Percentiles rank a stretch among this genome's conserved stretches.
phyloP scores from a whole-genome alignment of 2,888 invertebrate genomes.

The Pachliopta kotzebuea region DNA sequence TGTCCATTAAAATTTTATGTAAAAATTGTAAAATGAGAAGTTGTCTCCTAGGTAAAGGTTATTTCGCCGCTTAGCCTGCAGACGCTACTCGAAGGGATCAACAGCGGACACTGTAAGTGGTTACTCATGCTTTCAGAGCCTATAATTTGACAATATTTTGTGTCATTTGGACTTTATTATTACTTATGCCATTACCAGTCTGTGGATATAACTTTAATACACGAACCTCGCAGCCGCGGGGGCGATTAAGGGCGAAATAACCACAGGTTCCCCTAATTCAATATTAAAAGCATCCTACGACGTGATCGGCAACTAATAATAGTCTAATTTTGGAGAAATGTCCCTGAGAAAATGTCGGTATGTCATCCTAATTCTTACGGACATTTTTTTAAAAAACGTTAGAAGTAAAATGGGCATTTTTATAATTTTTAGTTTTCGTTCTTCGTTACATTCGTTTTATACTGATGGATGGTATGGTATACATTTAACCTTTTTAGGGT shows the following conservation, averaged over 20 bases:
- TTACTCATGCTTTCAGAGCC: conserved; percentile 76
- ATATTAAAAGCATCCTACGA: conserved; percentile 80
- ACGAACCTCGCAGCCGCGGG: conserved; percentile 60
- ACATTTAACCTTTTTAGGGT: conserved; percentile 20
- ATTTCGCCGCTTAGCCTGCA: conserved; percentile 36
- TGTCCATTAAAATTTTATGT: too few relatives aligned
- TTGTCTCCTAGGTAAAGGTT: not conserved
- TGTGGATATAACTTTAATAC: conserved; percentile 77
- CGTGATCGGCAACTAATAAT: conserved; percentile 79
- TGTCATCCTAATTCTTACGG: conserved; percentile 67
- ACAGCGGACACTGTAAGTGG: conserved; percentile 74
- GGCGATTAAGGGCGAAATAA: conserved; percentile 76
- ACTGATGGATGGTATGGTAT: conserved; percentile 20
- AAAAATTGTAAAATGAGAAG: not conserved
- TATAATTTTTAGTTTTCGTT: conserved; percentile 38
- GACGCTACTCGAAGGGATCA: conserved; percentile 64
- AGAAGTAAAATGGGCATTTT: conserved; percentile 61
- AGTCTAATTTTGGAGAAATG: conserved; percentile 76
- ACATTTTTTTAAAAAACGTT: conserved; percentile 45
- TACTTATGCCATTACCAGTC: conserved; percentile 76
- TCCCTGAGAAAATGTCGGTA: conserved; percentile 78
- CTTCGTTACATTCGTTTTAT: conserved; percentile 27
- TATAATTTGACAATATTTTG: conserved; percentile 81
- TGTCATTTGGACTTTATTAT: conserved; percentile 80
- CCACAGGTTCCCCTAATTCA: conserved; percentile 79